Base-by-base conservation (phyloP, 2,888 invertebrate genomes). In the Spodoptera littoralis region DNA sequence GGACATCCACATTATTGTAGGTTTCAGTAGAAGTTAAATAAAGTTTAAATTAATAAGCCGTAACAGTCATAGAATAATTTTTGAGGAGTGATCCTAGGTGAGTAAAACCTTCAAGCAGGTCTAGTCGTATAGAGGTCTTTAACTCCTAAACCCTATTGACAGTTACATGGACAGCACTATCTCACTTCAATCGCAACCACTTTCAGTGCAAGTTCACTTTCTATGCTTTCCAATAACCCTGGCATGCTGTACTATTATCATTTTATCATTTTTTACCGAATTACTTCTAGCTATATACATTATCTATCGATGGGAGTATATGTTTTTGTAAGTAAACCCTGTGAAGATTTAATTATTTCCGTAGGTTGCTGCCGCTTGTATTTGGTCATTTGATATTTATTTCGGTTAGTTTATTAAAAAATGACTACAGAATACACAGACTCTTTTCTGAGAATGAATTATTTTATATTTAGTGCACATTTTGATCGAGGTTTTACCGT, bases 141-240 rank as follows among this genome's bases (percentile, higher is more conserved):
- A 70, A 30, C 53, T 54, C 43, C 51, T 42, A 59, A 22, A 53
- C 27, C 50, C 49, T 54, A 70, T 70, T 65, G 55, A 57, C 48
- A 36, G 36, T 36, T 36, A 36, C 36, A 36, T 36, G 36, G 46
- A 50, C 47, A 65, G 48, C 45, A 46, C 56, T 76, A 77, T 73
- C 68, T 72, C 60, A 64, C 49, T 50, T 70, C 57, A 65, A 67
- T 72, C 76, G n/a, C 56, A 56, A 62, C 81, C 68, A 74, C 80
- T 83, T 84, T 83, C 82, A 74, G 63, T 69, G 72, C 79, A 65
- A 70, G 66, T 70, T 84, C 79, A 77, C 85, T 89, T 86, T 87
- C 87, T 76, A 84, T 80, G 77, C 80, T 88, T 88, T 89, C 89
- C 89, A 80, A 87, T 76, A 84, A 69, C 70, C 54, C 6, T 73